Base-by-base conservation (phyloP, 1,140 invertebrate genomes). In the Micrasema minimum region DNA sequence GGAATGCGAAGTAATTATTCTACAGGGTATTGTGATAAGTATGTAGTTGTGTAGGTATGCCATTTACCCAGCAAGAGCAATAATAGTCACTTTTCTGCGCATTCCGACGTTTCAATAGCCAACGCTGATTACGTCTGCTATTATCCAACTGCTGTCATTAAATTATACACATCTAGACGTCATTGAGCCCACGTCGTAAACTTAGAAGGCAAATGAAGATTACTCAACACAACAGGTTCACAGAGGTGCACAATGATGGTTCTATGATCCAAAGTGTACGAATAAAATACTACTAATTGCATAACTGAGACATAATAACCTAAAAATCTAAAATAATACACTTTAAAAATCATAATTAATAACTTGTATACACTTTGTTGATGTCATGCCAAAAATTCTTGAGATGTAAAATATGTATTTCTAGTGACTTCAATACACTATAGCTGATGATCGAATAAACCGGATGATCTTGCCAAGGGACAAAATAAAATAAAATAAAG, bases 51-150 rank as follows among this genome's bases (percentile, higher is more conserved):
- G n/a, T 4, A 31, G 26, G 26, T 51, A 20, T 66, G 46, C 37
- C 62, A 66, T 66, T 51, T 66, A 66, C 62, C 46, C 46, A 46
- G 14, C 35, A 20, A 43, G 20, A 43, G 55, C 7, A 59, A 59
- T n/a, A n/a, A n/a, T 23, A 50, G 26, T 66, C n/a, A 46, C 3
- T 23, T 64, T 64, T 64, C 45, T 55, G 51, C 51, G 11, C 50
- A 53, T 23, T 53, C 11, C 41, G 41, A n/a, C 43, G 14, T 23
- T 53, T 22, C 43, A 53, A 53, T 53, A 22, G 22, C 50, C 20
- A 31, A 4, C 26, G 26, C 26, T 31, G 26, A 31, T 31, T 31
- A 31, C 26, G 48, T 23, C 48, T 14, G 20, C 48, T 51, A 22
- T 45, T 45, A 45, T 16, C 41, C 14, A 16, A 45, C 14, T 45